Base-by-base conservation (phyloP, 2,888 invertebrate species). In the Tribolium freemani region DNA sequence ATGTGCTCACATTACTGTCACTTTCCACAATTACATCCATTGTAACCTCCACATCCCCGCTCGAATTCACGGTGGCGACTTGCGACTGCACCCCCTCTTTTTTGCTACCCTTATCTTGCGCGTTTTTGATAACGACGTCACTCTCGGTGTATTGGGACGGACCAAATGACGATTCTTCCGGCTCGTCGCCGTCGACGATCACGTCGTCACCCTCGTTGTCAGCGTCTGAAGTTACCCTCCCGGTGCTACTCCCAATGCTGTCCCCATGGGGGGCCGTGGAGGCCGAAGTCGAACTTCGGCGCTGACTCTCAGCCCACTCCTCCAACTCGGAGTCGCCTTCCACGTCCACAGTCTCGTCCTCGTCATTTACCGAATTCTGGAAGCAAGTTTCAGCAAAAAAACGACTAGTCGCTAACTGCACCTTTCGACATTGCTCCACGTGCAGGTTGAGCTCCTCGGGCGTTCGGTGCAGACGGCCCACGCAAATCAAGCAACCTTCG, bases 341-440 rank as follows among this genome's bases (percentile, higher is more conserved):
- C 11, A 91, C 91, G 78, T 92, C 92, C 5, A 92, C 91, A 0
- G 91, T 90, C 85, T 92, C 92, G 77, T 92, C 91, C 83, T 92
- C 92, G 11, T 91, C 91, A 71, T 86, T 80, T 56, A 79, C 75
- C 9, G 76, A 74, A 69, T 81, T 78, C 81, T 83, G 48, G 51
- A 11, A 26, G 26, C 26, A 26, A 3, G 3, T 26, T 26, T 26
- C 16, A 50, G 50, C 20, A 11, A 50, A 16, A 50, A 50, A 3
- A 10, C 11, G 0, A 21, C 9, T 10, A 13, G 8, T 8, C 45
- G 4, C 13, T 0, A 48, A 10, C 1, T 48, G 10, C 84, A 90
- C 89, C 87, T 89, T 88, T 84, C 90, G 86, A 83, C 91, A 90
- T 64, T 90, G 88, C 83, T 92, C 92, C 16, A 91, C 90, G 80